Evolutionary conservation across 2,113 vertebrate species (phyloP), one percentile per base, ranked within the genome.

Genomic region (Macquaria australasica): DNA sequence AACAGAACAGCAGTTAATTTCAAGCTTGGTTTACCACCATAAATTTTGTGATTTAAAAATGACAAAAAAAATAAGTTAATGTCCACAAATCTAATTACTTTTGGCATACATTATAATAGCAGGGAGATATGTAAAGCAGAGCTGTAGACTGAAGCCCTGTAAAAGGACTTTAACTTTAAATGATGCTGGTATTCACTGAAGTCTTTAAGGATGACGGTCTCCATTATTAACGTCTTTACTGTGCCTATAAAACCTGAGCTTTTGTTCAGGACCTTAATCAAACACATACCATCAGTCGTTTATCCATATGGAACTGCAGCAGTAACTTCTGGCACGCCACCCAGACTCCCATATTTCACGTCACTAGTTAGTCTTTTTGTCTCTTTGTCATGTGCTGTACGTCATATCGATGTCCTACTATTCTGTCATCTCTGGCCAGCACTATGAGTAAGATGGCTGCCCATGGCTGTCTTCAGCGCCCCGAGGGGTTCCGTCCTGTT

Each of bases 21-120:
- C 71, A 89, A 86, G 82, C 84, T 80, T 78, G 86, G 69, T 85
- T 90, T 82, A 41, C 37, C 62, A 21, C 73, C 59, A 39, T 78
- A 31, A 55, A 77, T 81, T 77, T 41, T 75, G 1, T 72, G 60
- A 43, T 64, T 78, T 89, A 55, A 73, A 87, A 84, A 79, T 71
- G 68, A 28, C 67, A 60, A 74, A 73, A 34, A 34, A 20, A 68
- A 81, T n/a, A 77, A 79, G 74, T 72, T 69, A 14, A 6, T 69
- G 53, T 77, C 25, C 55, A 74, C 67, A 87, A 67, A 85, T 86
- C 66, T 77, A 77, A 84, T 84, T 58, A 81, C 68, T 77, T 39
- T 76, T 60, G 12, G 43, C 71, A 73, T 28, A 31, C 20, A 62
- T 81, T 69, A 78, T 21, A 58, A 51, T 56, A 8, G 37, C 5